Evolutionary conservation across 2,888 invertebrate genomes (phyloP).

Genomic region (Melanchra persicariae): DNA sequence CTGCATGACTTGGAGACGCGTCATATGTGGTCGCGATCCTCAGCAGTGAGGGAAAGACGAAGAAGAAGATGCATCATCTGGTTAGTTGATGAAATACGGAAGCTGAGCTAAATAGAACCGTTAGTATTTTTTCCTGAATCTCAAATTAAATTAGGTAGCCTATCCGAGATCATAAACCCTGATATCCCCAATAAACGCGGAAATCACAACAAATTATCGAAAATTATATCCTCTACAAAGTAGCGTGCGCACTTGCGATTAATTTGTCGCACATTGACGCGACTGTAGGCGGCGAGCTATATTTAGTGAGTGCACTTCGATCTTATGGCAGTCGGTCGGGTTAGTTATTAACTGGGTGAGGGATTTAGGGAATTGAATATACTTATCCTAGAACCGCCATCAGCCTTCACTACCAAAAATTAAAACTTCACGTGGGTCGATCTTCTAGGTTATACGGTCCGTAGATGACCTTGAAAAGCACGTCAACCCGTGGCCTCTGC

Average conservation of each 20-base stretch:
- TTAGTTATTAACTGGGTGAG: constrained; percentile 70
- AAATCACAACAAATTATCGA: constrained; percentile 35
- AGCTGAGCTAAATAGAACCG: not conserved
- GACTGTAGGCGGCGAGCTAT: constrained; percentile 59
- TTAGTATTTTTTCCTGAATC: not conserved
- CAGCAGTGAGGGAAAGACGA: no score
- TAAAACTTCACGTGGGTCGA: no score
- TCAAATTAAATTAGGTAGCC: not conserved
- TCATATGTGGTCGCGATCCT: no score
- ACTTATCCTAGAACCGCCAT: not conserved
- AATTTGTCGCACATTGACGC: constrained; percentile 79
- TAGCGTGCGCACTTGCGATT: constrained; percentile 69
- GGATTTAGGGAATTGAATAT: constrained; percentile 51
- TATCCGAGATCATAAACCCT: not conserved
- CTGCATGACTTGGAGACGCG: no score
- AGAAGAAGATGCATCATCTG: no score
- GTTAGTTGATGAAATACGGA: not conserved
- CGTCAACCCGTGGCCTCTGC: no score
- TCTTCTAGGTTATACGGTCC: no score
- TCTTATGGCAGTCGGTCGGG: constrained; percentile 69
- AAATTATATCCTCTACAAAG: constrained; percentile 47
- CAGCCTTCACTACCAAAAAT: no score
- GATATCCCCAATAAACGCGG: constrained; percentile 25
- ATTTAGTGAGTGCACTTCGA: constrained; percentile 72
- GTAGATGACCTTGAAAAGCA: no score